phyloP scores from a whole-genome alignment of 2,113 vertebrate species.

The Carassius auratus region DNA sequence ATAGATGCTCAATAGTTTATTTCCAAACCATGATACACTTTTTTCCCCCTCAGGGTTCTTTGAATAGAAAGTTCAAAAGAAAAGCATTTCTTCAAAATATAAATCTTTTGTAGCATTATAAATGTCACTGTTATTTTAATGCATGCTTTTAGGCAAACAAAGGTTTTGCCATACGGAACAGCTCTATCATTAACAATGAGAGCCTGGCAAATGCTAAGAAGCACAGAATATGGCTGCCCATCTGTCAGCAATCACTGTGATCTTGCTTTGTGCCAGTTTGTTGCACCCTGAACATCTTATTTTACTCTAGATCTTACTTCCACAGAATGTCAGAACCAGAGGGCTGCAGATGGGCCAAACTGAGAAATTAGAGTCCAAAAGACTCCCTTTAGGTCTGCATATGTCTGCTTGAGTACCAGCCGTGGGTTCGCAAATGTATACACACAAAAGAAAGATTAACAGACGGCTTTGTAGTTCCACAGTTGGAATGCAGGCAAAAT shows the following conservation, averaged over 20 bases:
- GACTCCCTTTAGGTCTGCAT: background rate
- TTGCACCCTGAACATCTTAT: background rate
- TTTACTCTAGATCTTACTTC: conserved; percentile 20
- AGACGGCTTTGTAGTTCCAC: background rate
- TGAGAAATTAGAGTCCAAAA: background rate
- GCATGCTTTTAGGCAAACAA: background rate
- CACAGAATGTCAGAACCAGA: background rate
- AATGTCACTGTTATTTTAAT: background rate
- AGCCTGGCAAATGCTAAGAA: conserved; percentile 34
- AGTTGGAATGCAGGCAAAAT: background rate
- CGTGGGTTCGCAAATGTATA: background rate
- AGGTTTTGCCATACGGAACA: background rate
- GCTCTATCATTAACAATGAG: conserved; percentile 1
- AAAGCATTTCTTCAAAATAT: background rate
- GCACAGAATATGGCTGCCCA: conserved; percentile 35
- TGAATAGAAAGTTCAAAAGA: too few relatives aligned
- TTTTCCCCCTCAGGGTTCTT: too few relatives aligned
- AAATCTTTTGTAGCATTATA: background rate
- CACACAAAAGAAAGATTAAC: background rate
- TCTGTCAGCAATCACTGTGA: conserved; percentile 34
- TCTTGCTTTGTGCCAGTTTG: conserved; percentile 34
- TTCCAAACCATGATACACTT: too few relatives aligned
- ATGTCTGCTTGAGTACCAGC: conserved; percentile 20
- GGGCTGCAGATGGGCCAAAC: background rate
- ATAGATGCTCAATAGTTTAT: too few relatives aligned